phyloP scores from a whole-genome alignment of 2,888 invertebrate genomes.

The Lochmaea crataegi region DNA sequence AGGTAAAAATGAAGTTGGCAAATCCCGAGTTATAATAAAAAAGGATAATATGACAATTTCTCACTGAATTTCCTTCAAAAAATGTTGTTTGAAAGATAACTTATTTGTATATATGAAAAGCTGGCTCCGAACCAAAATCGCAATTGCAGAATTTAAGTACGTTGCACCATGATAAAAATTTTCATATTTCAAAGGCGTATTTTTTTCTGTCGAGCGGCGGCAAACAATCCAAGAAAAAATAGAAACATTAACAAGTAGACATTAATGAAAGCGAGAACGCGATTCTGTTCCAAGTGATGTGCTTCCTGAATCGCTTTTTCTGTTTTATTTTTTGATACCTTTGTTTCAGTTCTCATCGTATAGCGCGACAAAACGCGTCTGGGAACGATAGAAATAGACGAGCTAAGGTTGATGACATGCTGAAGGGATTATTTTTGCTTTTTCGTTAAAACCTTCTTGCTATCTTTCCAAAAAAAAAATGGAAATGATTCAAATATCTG shows the following conservation, averaged over 20 bases:
- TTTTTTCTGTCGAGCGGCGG: not conserved
- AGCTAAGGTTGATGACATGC: slow-evolving; percentile 8
- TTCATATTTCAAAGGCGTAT: not conserved
- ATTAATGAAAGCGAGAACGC: slow-evolving; percentile 11
- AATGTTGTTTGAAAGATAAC: not conserved
- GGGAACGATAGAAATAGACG: not conserved
- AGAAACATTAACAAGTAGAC: slow-evolving; percentile 3
- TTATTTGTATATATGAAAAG: not conserved
- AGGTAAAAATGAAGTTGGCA: no score
- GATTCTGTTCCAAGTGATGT: not conserved
- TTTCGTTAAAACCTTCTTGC: no score
- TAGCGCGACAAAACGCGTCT: not conserved
- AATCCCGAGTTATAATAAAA: no score
- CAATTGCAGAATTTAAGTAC: no score
- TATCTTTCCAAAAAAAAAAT: no score
- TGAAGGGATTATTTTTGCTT: not conserved
- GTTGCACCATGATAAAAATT: not conserved
- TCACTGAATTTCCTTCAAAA: no score
- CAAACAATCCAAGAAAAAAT: not conserved
- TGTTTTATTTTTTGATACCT: not conserved
- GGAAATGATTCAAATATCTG: no score
- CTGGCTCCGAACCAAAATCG: not conserved
- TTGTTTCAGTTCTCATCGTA: not conserved
- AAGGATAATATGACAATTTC: no score
- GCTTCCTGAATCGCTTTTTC: slow-evolving; percentile 3